Evolutionary conservation across 92 coral and sea anemone species (phyloP).

Genomic region (Micromussa lordhowensis): DNA sequence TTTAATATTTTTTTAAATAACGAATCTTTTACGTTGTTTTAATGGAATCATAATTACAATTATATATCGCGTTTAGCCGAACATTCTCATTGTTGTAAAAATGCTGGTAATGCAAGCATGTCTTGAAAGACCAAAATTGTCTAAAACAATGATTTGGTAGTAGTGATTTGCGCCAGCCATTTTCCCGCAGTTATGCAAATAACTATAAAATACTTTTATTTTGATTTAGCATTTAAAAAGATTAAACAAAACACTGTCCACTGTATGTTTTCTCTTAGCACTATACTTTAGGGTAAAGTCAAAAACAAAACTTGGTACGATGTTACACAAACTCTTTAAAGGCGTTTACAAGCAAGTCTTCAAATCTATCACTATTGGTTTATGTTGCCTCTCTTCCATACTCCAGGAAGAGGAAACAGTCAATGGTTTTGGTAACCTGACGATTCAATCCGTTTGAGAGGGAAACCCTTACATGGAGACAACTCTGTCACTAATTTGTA

Average conservation of each 20-base stretch:
- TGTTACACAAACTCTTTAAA: background rate
- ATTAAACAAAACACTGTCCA: background rate
- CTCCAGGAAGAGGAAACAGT: too few species aligned
- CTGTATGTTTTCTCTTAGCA: background rate
- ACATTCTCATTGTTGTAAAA: background rate
- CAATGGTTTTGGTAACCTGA: too few species aligned
- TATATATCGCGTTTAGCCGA: background rate
- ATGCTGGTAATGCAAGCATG: background rate
- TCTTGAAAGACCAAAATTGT: background rate
- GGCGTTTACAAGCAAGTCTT: background rate
- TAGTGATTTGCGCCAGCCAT: background rate
- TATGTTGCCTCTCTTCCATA: background rate
- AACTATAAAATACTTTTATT: background rate
- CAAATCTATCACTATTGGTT: background rate
- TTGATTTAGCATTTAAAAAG: background rate
- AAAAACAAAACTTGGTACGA: background rate
- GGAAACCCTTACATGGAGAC: background rate
- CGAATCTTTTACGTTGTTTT: background rate
- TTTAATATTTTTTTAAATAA: background rate
- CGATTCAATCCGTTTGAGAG: too few species aligned
- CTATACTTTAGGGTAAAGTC: background rate
- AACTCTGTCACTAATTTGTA: background rate
- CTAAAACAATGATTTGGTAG: background rate
- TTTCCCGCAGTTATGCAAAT: background rate
- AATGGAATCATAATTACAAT: background rate